A percentile compares a stretch with the other conserved stretches of the same genome.
Evolutionary conservation across 2,888 invertebrate species (phyloP).

Genomic region (Bruchidius siliquastri): DNA sequence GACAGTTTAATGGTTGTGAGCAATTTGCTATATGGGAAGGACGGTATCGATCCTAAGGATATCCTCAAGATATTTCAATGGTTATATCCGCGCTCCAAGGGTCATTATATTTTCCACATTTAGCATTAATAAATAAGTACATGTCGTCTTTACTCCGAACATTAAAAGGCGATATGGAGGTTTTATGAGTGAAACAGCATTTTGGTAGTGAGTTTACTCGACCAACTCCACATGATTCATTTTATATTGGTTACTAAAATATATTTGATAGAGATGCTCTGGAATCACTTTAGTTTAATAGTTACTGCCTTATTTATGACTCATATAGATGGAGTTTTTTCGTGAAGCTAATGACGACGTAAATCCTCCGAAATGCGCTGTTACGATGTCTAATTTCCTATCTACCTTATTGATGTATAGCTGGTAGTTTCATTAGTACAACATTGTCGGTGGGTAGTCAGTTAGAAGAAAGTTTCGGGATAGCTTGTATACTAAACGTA

Average conservation of each 20-base stretch:
- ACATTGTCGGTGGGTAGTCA: background rate
- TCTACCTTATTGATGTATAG: background rate
- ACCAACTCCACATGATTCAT: slow-evolving; percentile 9
- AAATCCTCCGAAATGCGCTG: slow-evolving; percentile 17
- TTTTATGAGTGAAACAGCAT: background rate
- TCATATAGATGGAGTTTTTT: slow-evolving; percentile 24
- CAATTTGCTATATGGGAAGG: background rate
- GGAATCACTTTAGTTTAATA: slow-evolving; percentile 26
- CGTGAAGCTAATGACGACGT: slow-evolving; percentile 15
- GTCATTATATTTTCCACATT: background rate
- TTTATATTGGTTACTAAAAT: slow-evolving; percentile 23
- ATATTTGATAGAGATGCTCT: slow-evolving; percentile 26
- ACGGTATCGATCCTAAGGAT: background rate
- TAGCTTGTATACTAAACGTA: background rate
- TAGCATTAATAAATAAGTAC: background rate
- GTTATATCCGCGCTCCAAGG: background rate
- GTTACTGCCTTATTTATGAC: slow-evolving; percentile 29
- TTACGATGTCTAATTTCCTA: background rate
- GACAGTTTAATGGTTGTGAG: background rate
- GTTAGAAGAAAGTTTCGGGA: background rate
- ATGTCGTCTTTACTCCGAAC: background rate
- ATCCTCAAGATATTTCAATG: background rate
- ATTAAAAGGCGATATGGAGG: background rate
- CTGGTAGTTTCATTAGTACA: background rate
- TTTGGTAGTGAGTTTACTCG: background rate